Percentiles rank a stretch among this genome's conserved stretches.
Conservation (phyloP, 2,888 invertebrate species). For the Cremastinae sp. region DNA sequence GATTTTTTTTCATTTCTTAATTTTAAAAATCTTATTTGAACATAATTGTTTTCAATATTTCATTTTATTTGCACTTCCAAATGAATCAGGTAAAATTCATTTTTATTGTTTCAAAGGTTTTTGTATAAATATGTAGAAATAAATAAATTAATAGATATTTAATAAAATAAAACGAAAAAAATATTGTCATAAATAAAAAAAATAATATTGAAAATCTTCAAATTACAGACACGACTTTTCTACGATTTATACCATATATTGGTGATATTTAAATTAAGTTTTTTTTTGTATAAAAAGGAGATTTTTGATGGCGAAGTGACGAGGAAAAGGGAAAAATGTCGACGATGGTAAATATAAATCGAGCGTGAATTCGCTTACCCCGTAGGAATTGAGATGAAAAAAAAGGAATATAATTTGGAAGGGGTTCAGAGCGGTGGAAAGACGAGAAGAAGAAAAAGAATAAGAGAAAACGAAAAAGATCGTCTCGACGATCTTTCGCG, state of each 20-base stretch:
- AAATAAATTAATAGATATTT: too few relatives aligned
- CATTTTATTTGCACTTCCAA: not conserved
- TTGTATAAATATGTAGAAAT: not conserved
- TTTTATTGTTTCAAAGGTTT: not conserved
- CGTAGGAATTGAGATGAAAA: conserved; percentile 9
- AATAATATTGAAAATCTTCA: not conserved
- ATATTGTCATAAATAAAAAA: not conserved
- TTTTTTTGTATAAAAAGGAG: not conserved
- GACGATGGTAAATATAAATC: conserved; percentile 32
- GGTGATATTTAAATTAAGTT: conserved; percentile 1
- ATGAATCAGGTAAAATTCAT: not conserved
- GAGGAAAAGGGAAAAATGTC: conserved; percentile 6
- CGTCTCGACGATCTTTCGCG: conserved; percentile 17
- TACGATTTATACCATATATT: not conserved
- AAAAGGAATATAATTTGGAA: conserved; percentile 22
- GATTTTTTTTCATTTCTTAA: too few relatives aligned
- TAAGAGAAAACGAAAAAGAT: too few relatives aligned
- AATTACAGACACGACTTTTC: too few relatives aligned
- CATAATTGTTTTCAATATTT: not conserved
- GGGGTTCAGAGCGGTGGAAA: conserved; percentile 34
- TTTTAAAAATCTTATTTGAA: too few relatives aligned
- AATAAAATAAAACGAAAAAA: not conserved
- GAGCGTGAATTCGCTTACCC: conserved; percentile 35
- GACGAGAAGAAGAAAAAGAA: not conserved
- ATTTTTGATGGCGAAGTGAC: too few relatives aligned